Evolutionary conservation across 2,888 invertebrate species (phyloP), one percentile per base, ranked within the genome.

Genomic region (Ennomos quercinarius): DNA sequence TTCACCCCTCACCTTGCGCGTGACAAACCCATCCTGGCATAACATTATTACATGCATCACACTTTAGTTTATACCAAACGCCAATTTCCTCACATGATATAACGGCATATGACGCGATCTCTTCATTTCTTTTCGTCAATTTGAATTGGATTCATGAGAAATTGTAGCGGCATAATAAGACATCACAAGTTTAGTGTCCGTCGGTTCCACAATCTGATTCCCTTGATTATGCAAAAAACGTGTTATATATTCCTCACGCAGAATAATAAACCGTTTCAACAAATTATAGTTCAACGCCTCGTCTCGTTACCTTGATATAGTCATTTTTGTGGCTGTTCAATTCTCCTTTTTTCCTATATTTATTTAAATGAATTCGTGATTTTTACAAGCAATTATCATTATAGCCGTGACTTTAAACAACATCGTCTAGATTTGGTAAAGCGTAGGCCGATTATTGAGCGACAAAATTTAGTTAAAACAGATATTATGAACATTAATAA

Each of bases 1-100:
- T 89, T 91, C 84, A 90, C 87, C 89, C 83, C 63, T 58, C 51
- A 52, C 37, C 38, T 17, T 63, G 72, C 80, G 79, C 88, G 88
- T 89, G 88, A 89, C 89, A 84, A 74, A 77, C 76, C 73, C 83
- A 87, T 86, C 82, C 82, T 73, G 77, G 72, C 82, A 76, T 81
- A 81, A 84, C n/a, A n/a, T n/a, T n/a, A n/a, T n/a, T n/a, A n/a
- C 84, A 77, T 72, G 77, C 68, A 74, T 73, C 56, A 53, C 62
- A 67, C 58, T 61, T 61, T 57, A 62, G 41, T 61, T 61, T 57
- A 62, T 44, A 59, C 47, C 50, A 47, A 60, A 51, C 47, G 54
- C 10, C 47, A 38, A 60, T 60, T 61, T 56, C 55, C 59, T 59
- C 54, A 38, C 59, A 54, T 42, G 59, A 45, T 61, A 56, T 52